These are phyloP conservation scores for Albula goreensis DNA, from an alignment of 2,113 vertebrate genomes.

Conservation along the genomic window DNA sequence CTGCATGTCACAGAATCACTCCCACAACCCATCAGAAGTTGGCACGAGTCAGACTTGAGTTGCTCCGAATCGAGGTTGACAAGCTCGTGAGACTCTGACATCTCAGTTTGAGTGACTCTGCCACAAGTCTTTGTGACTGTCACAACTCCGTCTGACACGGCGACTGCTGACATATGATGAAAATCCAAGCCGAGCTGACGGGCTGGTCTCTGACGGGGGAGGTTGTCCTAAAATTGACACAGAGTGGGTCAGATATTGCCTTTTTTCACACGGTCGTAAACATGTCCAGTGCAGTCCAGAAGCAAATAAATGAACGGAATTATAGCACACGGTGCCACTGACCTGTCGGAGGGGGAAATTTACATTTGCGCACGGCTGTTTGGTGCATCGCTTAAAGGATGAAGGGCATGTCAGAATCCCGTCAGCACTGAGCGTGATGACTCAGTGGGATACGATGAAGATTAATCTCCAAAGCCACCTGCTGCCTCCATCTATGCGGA, in stretches of 20 bases:
- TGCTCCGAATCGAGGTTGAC: not conserved
- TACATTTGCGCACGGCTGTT: not conserved
- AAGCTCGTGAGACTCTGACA: conserved; percentile 1
- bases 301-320: not conserved
- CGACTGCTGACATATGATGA: not conserved
- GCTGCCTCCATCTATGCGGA: not conserved
- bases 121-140: not conserved
- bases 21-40: not conserved
- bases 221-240: not conserved
- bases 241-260: not conserved
- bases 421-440: not conserved
- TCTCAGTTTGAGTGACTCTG: not conserved
- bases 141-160: not conserved
- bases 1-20: not conserved
- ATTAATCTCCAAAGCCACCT: not conserved
- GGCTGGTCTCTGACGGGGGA: not conserved
- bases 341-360: not conserved
- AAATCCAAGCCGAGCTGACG: not conserved
- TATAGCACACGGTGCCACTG: not conserved
- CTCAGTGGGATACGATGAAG: not conserved
- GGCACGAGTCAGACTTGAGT: not conserved
- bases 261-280: not conserved
- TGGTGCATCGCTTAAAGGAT: not conserved
- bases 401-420: not conserved
- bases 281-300: not conserved